Base-by-base conservation (phyloP, 2,113 vertebrate species). In the Triplophysa tibetana region DNA sequence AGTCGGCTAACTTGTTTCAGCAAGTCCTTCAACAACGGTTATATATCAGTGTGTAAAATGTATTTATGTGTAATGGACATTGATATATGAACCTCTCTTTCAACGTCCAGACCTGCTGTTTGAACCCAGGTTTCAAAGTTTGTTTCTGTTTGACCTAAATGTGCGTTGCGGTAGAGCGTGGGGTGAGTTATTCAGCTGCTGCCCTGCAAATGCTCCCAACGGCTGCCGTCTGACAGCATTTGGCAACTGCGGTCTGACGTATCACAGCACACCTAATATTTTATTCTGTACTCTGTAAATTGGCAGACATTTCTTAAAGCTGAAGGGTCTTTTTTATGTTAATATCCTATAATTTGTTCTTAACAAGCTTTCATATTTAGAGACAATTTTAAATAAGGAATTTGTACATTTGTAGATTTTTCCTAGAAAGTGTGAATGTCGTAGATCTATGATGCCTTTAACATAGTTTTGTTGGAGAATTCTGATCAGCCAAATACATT, bases 51-150 rank as follows among this genome's bases (percentile, higher is more conserved):
- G 70, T 41, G 58, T 48, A 26, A 63, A 75, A 75, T 19, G 12
- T 65, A 75, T 84, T 74, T 84, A 75, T 69, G 61, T 10, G 10
- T 8, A 19, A 16, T 2, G 8, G 68, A 70, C 64, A 43, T 38
- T 75, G 65, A 84, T 81, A 56, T 69, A 84, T 79, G 69, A 79
- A 77, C 52, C 67, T 43, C 38, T 50, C 54, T 56, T 38, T 61
- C 67, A 63, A 4, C 52, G 29, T 66, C 68, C 58, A 73, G 54
- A 61, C 16, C 67, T 24, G 4, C 3, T 72, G 67, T 60, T 56
- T 70, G 7, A 41, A 0, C 64, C 43, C 16, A 14, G 43, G 68
- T 72, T 50, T 56, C 10, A 24, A 19, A 10, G 13, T 58, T 79
- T 58, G 43, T 50, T 63, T 68, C n/a, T 70, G 33, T 75, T 58